Evolutionary conservation across 1,140 invertebrate species (phyloP).

Genomic region (Heliconius eleuchia): DNA sequence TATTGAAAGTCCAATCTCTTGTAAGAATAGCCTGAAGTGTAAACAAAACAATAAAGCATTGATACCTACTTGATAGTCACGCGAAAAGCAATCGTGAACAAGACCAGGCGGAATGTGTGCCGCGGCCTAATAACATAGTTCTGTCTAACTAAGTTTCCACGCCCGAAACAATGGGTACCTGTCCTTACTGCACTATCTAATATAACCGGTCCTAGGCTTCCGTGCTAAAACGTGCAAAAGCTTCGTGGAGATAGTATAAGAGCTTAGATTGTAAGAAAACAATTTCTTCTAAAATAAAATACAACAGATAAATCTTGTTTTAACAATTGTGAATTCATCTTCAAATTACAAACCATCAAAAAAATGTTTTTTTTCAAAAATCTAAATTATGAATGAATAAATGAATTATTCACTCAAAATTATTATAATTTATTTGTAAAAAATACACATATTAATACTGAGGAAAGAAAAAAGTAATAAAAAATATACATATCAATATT

Average conservation of each 20-base stretch:
- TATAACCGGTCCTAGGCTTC: constrained; percentile 16
- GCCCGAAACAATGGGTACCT: constrained; percentile 49
- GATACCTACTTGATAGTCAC: constrained; percentile 24
- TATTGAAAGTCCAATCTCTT: background rate
- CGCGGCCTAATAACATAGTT: constrained; percentile 73
- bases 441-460: background rate
- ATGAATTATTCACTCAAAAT: no score
- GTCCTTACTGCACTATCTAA: constrained; percentile 49
- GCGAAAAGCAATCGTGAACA: constrained; percentile 50
- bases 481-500: constrained; percentile 3
- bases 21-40: background rate
- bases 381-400: no score
- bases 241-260: background rate
- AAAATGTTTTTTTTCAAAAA: no score
- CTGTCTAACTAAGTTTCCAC: constrained; percentile 32
- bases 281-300: background rate
- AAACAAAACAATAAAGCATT: constrained; percentile 28
- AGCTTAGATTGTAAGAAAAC: background rate
- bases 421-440: background rate
- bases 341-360: no score
- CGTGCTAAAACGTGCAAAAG: constrained; percentile 9
- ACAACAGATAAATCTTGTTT: no score
- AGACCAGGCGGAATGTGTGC: constrained; percentile 48
- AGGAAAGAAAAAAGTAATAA: constrained; percentile 39
- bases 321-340: no score